A percentile compares a stretch with the other conserved stretches of the same genome.
Evolutionary conservation across 2,888 invertebrate species (phyloP).

Genomic region (Harpagoxenus sublaevis): DNA sequence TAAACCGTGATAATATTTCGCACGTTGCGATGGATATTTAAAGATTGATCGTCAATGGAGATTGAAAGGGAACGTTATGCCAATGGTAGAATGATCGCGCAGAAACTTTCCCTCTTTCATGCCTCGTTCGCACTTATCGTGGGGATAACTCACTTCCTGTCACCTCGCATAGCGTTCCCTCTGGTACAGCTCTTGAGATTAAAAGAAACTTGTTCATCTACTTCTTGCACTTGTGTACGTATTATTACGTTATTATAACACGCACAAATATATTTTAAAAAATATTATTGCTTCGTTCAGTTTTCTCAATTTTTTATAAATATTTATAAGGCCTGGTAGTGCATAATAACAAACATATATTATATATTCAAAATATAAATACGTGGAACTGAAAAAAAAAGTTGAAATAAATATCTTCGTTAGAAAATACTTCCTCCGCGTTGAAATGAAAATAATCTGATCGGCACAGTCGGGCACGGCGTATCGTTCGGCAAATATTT

Average conservation of each 20-base stretch:
- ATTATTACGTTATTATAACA: background rate
- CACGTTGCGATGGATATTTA: slow-evolving; percentile 41
- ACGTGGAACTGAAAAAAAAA: background rate
- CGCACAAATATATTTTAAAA: background rate
- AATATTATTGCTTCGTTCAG: background rate
- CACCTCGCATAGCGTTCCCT: background rate
- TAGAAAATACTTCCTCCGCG: background rate
- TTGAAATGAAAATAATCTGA: slow-evolving; percentile 28
- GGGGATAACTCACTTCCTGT: slow-evolving; percentile 44
- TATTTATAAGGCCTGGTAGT: background rate
- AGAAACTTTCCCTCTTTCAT: slow-evolving; percentile 65
- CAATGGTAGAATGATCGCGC: background rate
- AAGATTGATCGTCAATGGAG: background rate
- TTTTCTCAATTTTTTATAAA: background rate
- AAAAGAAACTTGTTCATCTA: background rate
- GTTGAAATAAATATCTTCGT: background rate
- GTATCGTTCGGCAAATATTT: slow-evolving; percentile 78
- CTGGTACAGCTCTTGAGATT: slow-evolving; percentile 1
- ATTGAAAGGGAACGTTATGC: background rate
- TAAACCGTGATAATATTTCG: slow-evolving; percentile 27
- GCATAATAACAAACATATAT: background rate
- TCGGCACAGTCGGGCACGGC: slow-evolving; percentile 27
- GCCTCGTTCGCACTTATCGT: slow-evolving; percentile 54
- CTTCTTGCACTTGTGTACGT: background rate
- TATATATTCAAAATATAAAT: background rate